A percentile compares a stretch with the other conserved stretches of the same genome.
Conservation (phyloP, 1,140 invertebrate genomes). For the Formica exsecta region DNA sequence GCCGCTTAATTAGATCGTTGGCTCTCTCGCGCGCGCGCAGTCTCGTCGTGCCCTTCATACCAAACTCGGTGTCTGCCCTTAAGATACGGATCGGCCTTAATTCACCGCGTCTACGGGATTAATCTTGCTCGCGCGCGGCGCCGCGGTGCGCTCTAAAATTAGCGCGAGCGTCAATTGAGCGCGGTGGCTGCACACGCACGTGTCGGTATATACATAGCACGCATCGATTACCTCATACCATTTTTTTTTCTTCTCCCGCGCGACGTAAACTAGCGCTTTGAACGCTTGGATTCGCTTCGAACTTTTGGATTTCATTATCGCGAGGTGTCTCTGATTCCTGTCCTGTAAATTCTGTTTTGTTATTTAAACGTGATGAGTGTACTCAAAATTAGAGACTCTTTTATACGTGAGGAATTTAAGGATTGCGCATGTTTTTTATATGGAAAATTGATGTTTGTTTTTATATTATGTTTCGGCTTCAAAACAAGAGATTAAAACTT, state of each 20-base stretch:
- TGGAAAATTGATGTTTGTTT: neutral
- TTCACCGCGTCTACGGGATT: conserved; percentile 69
- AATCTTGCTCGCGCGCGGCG: conserved; percentile 59
- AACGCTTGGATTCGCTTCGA: conserved; percentile 39
- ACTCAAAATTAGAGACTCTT: neutral
- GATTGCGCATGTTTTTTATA: neutral
- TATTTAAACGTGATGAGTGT: conserved; percentile 2
- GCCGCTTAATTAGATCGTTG: conserved; percentile 71
- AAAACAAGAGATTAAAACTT: neutral
- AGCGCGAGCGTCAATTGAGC: conserved; percentile 60
- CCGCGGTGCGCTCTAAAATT: conserved; percentile 70
- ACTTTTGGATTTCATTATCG: conserved; percentile 25
- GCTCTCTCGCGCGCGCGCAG: conserved; percentile 23
- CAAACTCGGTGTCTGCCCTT: conserved; percentile 69
- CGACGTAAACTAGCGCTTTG: conserved; percentile 16
- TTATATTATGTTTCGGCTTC: neutral
- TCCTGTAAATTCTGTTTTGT: neutral
- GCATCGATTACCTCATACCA: conserved; percentile 54
- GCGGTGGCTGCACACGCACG: conserved; percentile 46
- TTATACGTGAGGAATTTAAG: neutral
- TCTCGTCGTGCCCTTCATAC: conserved; percentile 65
- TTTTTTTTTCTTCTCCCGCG: neutral
- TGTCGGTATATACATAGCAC: conserved; percentile 31
- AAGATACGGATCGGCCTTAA: conserved; percentile 75
- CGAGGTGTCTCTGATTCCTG: conserved; percentile 29